Evolutionary conservation across 2,797 vertebrate species (phyloP).

Genomic region (Hyperoplus lanceolatus): DNA sequence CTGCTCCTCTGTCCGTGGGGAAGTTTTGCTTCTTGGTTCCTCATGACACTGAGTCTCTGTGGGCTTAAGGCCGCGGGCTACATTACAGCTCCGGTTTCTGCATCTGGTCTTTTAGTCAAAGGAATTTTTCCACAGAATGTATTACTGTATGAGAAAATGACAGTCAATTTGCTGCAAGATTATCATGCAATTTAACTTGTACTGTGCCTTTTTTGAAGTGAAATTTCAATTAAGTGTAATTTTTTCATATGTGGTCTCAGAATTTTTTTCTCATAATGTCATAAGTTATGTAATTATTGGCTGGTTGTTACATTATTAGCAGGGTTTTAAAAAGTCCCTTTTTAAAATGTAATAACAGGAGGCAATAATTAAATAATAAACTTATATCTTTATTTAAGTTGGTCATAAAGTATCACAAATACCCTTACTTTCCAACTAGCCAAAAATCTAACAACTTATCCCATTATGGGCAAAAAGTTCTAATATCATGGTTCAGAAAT

Average conservation of each 20-base stretch:
- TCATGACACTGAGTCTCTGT: constrained; percentile 52
- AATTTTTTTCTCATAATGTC: too few species aligned
- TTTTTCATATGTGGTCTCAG: neutral
- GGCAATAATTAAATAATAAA: too few species aligned
- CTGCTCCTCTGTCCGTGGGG: constrained; percentile 62
- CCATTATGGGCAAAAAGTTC: too few species aligned
- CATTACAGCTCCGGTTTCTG: constrained; percentile 58
- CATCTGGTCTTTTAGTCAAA: constrained; percentile 42
- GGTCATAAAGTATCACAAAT: too few species aligned
- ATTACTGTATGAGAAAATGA: constrained; percentile 28
- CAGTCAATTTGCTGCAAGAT: constrained; percentile 14
- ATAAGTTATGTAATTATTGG: too few species aligned
- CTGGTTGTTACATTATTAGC: too few species aligned
- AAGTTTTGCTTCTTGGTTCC: constrained; percentile 49
- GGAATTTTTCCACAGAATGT: constrained; percentile 45
- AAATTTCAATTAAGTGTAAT: neutral
- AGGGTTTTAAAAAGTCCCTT: too few species aligned
- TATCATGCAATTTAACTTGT: constrained; percentile 13
- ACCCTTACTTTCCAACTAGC: too few species aligned
- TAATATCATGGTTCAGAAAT: too few species aligned
- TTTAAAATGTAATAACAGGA: too few species aligned
- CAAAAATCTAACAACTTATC: too few species aligned
- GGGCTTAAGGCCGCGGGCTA: constrained; percentile 46
- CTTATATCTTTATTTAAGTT: too few species aligned
- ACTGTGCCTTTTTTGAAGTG: neutral